Base-by-base conservation (phyloP, 2,888 invertebrate genomes). In the Griposia aprilina region DNA sequence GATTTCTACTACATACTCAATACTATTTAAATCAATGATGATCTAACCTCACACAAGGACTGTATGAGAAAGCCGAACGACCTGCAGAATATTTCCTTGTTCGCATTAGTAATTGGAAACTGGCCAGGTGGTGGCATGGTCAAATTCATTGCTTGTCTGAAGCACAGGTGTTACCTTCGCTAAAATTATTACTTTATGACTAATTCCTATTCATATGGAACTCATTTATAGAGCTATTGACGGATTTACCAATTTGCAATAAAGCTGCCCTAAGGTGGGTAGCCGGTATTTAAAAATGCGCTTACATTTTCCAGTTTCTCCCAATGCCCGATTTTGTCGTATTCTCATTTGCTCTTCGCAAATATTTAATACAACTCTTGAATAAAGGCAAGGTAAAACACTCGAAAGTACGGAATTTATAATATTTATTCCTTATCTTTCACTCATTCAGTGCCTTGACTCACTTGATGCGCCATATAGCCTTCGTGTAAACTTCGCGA, bases 71-170 rank as follows among this genome's bases (percentile, higher is more conserved):
- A 87, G 85, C 79, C 71, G 71, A 87, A 87, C 87, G 86, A 82
- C 80, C 83, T 78, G 80, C 76, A 71, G 72, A 88, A 75, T 87
- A 78, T 88, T 89, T 85, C 90, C 91, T 90, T 90, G 82, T 88
- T 87, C 82, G 85, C 79, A 77, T 84, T 86, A 84, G 80, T 79
- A 74, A 70, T 91, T 93, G 93, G 93, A 91, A 76, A 62, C 63
- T 55, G 60, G 91, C 93, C 93, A 93, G 90, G 85, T 89, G 85
- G 89, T 85, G 76, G 87, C 91, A 91, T 91, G 90, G 91, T 90
- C 92, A 90, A 84, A 82, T 82, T 81, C 81, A 84, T 86, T 79
- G 78, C 77, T 73, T 85, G 81, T 80, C 82, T 76, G 60, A 69
- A 85, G 60, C 30, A 78, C 82, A 78, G 80, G 77, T 83, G 82